Evolutionary conservation across 2,888 invertebrate genomes (phyloP).

Genomic region (Cerastoderma edule): DNA sequence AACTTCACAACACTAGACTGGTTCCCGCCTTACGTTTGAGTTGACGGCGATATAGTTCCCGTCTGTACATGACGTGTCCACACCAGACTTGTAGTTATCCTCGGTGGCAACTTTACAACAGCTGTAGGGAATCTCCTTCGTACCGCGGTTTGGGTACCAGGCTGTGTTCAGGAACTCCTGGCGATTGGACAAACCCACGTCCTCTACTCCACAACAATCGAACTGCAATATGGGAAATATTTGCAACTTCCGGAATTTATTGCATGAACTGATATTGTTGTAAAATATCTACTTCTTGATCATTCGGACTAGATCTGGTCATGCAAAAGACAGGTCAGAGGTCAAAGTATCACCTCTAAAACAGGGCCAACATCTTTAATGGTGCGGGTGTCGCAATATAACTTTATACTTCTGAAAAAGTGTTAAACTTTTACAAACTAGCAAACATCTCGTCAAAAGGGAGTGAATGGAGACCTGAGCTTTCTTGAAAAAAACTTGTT

Average conservation of each 20-base stretch:
- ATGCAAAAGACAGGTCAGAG: too few species aligned
- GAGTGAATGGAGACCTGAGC: too few species aligned
- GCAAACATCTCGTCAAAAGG: too few species aligned
- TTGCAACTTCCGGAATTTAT: not conserved
- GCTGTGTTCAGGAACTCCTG: slow-evolving; percentile 33
- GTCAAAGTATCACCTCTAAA: too few species aligned
- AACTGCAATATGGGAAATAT: slow-evolving; percentile 39
- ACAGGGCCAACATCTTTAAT: too few species aligned
- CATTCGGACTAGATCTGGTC: too few species aligned
- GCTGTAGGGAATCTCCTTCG: slow-evolving; percentile 44
- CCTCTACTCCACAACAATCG: slow-evolving; percentile 52
- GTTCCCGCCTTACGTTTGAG: slow-evolving; percentile 1
- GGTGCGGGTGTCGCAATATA: too few species aligned
- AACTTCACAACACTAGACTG: too few species aligned
- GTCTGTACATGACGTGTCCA: slow-evolving; percentile 16
- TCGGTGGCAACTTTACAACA: slow-evolving; percentile 50
- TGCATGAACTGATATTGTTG: slow-evolving; percentile 23
- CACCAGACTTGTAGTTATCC: slow-evolving; percentile 45
- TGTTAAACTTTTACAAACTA: too few species aligned
- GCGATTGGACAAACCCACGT: slow-evolving; percentile 23
- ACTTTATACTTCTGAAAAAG: too few species aligned
- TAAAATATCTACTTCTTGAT: too few species aligned
- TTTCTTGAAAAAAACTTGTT: too few species aligned
- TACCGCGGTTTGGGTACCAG: slow-evolving; percentile 29
- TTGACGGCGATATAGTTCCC: slow-evolving; percentile 7